Evolutionary conservation across 2,113 vertebrate genomes (phyloP), one percentile per base, ranked within the genome.

Genomic region (Motacilla tschutschensis): DNA sequence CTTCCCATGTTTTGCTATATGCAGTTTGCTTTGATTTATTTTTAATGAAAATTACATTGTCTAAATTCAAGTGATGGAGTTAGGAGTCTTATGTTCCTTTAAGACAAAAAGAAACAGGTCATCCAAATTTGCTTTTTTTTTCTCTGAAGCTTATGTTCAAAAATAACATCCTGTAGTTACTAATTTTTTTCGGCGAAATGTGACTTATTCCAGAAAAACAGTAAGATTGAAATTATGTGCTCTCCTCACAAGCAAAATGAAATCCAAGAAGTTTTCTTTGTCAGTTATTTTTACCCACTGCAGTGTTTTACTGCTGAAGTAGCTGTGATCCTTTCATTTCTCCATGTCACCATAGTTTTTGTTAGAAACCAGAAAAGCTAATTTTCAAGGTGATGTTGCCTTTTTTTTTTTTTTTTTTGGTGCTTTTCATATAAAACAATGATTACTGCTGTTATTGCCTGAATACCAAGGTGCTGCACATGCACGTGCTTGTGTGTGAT

Each of bases 1-100:
- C 86, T 92, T 79, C 67, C 59, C 20, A 10, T 79, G 40, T 69
- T 80, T 85, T 85, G 33, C 51, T 82, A 5, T 84, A 14, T 60
- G 55, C 38, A 59, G 12, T 46, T 87, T 80, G 40, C 25, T 86
- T 74, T 29, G 26, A 25, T 72, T 64, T 77, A 7, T 51, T 85
- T 83, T 50, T 53, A 65, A 62, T 79, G 38, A 47, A 77, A 78
- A 36, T 25, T 28, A 10, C 14, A 0, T 51, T 73, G n/a, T 55
- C 60, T 43, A 22, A 48, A 29, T 69, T 60, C 41, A 72, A 29
- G 20, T 8, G 24, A 10, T 53, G 20, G 35, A 79, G 17, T 59
- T 58, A 28, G 1, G 10, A 83, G 14, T 53, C 48, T 5, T 33
- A 4, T n/a, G 8, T 83, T 87, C 31, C 29, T 62, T 60, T 72